Evolutionary conservation across 2,113 vertebrate genomes (phyloP).

Genomic region (Ictidomys tridecemlineatus): DNA sequence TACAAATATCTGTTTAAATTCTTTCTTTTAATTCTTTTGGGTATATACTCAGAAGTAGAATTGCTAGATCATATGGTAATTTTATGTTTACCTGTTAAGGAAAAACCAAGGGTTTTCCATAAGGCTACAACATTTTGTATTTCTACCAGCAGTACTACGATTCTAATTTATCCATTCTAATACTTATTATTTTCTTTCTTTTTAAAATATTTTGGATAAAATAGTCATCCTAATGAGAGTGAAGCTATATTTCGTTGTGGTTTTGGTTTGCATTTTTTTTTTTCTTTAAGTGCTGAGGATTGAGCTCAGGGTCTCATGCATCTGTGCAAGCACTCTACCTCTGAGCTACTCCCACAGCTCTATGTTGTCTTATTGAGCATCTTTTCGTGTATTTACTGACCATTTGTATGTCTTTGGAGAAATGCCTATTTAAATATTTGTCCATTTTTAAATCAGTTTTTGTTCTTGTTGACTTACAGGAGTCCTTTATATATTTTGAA

Average conservation of each 20-base stretch:
- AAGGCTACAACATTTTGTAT: background rate
- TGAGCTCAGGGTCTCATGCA: background rate
- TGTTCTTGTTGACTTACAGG: conserved; percentile 1
- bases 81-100: background rate
- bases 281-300: background rate
- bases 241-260: background rate
- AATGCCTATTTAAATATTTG: background rate
- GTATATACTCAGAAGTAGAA: background rate
- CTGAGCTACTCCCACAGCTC: background rate
- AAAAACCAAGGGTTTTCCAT: background rate
- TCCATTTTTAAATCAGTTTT: conserved; percentile 9
- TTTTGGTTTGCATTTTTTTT: conserved; percentile 10
- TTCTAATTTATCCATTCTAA: background rate
- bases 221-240: background rate
- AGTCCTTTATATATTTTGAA: background rate
- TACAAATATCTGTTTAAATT: background rate
- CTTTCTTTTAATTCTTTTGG: background rate
- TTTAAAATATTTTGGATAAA: background rate
- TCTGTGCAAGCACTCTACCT: background rate
- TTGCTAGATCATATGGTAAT: background rate
- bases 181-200: background rate
- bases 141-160: background rate
- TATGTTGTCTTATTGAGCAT: background rate
- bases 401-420: background rate
- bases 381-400: background rate